These are phyloP conservation scores for Sicus ferrugineus DNA, from an alignment of 2,888 invertebrate species.

Conservation along the genomic window DNA sequence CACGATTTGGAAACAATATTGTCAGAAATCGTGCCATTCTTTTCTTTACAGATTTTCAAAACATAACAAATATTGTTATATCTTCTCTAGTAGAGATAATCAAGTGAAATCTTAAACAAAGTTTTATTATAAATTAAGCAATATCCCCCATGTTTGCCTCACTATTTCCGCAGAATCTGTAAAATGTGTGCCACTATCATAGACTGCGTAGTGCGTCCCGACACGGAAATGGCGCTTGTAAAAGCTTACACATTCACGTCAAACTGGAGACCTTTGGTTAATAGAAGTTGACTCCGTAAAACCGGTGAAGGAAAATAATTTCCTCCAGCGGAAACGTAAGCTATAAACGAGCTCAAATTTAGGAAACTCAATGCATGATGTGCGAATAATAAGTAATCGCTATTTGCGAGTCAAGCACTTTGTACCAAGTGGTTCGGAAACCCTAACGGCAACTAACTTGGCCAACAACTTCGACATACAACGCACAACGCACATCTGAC, in stretches of 20 bases:
- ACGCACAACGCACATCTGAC: not conserved
- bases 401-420: no score
- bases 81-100: no score
- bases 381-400: not conserved
- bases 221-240: no score
- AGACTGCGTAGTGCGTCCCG: no score
- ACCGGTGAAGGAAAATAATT: not conserved
- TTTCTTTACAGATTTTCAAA: no score
- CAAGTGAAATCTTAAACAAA: not conserved
- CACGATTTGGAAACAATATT: no score
- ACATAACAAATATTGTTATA: no score
- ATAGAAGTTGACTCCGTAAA: not conserved
- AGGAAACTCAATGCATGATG: not conserved
- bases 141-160: not conserved
- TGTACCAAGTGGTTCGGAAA: no score
- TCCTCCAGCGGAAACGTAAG: not conserved
- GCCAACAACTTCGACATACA: not conserved
- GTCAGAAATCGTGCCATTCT: no score
- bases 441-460: no score
- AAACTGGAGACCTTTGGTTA: not conserved
- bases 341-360: not conserved
- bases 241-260: no score
- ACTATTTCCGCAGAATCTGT: not conserved
- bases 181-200: not conserved
- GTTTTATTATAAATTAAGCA: not conserved